Evolutionary conservation across 2,888 invertebrate genomes (phyloP), one percentile per base, ranked within the genome.

Genomic region (Rhimphoctona megacephalus): DNA sequence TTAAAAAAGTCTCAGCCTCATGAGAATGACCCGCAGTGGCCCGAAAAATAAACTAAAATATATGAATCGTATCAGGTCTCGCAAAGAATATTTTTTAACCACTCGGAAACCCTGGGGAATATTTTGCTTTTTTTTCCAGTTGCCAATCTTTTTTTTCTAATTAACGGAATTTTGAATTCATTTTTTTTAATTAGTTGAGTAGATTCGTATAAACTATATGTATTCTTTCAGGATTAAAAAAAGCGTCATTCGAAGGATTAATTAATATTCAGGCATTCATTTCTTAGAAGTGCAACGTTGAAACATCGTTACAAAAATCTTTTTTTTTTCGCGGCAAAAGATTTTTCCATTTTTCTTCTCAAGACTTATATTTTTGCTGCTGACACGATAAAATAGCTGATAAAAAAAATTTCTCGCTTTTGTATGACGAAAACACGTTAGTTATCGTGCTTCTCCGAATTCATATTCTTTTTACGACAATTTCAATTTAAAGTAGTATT

Each of bases 1-100:
- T 85, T 85, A 82, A 78, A 49, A 82, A 78, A 49, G 64, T 39
- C 43, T 61, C 57, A 33, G 46, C 46, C 46, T 46, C 14, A 30
- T 43, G 33, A 57, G 61, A 69, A 25, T 57, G 19, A 36, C 67
- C 22, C 46, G 9, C 49, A 22, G 25, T n/a, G 43, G 19, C 17
- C 11, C 5, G 19, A 19, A 4, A 9, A 22, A 33, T 46, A 14
- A 46, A 46, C 61, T 46, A 25, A 67, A 67, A 67, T 36, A 74
- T 49, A 49, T 49, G 49, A 11, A 49, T 49, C 46, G 17, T 25
- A 4, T 19, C 17, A 11, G 66, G 30, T 30, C 30, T n/a, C 11
- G 19, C 36, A 36, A 36, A 19, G 14, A 43, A 43, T 43, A 43
- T 14, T 43, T 43, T 43, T 43, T 43, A 66, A 19, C 25, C 25